phyloP scores from a whole-genome alignment of 2,797 vertebrate genomes.

The Prunella strophiata region DNA sequence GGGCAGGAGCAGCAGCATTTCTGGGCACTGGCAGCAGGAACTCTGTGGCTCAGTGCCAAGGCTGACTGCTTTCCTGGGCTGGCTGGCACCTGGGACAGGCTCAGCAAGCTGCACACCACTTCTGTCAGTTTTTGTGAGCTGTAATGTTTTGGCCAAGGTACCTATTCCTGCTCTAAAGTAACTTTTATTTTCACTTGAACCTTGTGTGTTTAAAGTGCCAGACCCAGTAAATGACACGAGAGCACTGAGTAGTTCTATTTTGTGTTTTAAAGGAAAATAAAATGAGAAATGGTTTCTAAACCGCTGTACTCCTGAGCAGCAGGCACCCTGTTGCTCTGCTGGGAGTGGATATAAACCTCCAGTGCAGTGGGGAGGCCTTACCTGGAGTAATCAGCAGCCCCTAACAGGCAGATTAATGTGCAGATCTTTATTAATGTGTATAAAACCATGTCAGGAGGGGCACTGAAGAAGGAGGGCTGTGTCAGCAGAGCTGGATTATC shows the following conservation, averaged over 20 bases:
- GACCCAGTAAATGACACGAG: not conserved
- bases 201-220: not conserved
- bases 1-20: too few relatives aligned
- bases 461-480: not conserved
- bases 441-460: not conserved
- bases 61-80: not conserved
- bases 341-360: rapidly evolving
- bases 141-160: not conserved
- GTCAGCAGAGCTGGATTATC: not conserved
- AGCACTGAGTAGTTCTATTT: not conserved
- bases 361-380: not conserved
- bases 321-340: not conserved
- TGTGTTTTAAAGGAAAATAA: not conserved
- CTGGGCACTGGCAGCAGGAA: not conserved
- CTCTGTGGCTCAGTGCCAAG: not conserved
- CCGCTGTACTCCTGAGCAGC: rapidly evolving
- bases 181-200: not conserved
- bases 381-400: not conserved
- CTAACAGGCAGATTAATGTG: not conserved
- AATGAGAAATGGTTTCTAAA: not conserved
- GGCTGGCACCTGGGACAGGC: not conserved
- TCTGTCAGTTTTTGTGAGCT: not conserved
- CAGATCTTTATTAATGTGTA: not conserved
- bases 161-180: not conserved
- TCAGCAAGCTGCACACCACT: not conserved